Percentiles rank a stretch among this genome's conserved stretches.
These are phyloP conservation scores for Pontoporia blainvillei DNA, from an alignment of 2,113 vertebrate species.

Conservation along the genomic window DNA sequence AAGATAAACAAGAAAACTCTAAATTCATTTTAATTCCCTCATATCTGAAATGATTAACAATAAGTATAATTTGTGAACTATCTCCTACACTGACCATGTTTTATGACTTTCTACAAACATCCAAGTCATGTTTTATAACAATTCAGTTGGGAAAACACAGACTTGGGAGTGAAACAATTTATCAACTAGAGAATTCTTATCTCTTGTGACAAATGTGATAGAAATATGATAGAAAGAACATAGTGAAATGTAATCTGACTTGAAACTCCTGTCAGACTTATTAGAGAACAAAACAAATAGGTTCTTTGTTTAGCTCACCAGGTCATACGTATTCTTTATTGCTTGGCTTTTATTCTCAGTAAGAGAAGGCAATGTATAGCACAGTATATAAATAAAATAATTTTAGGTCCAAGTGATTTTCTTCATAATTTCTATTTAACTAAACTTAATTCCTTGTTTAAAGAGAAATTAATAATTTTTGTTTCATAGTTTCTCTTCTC, in stretches of 20 bases:
- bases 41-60: not conserved
- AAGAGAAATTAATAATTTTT: not conserved
- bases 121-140: not conserved
- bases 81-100: not conserved
- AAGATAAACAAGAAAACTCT: not conserved
- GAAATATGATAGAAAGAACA: not conserved
- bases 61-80: not conserved
- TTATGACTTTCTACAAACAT: not conserved
- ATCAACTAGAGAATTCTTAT: not conserved
- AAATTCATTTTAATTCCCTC: not conserved
- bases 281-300: not conserved
- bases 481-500: not conserved
- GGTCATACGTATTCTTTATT: not conserved
- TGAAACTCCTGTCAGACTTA: not conserved
- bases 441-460: not conserved
- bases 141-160: not conserved
- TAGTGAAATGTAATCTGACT: not conserved
- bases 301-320: not conserved
- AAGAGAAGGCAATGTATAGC: not conserved
- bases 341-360: not conserved
- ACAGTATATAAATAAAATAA: not conserved
- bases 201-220: not conserved
- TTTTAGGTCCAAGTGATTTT: not conserved
- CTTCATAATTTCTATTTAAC: slow-evolving; percentile 1
- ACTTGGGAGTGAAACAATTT: not conserved